Evolutionary conservation across 2,113 vertebrate species (phyloP), one percentile per base, ranked within the genome.

Genomic region (Esox niger): DNA sequence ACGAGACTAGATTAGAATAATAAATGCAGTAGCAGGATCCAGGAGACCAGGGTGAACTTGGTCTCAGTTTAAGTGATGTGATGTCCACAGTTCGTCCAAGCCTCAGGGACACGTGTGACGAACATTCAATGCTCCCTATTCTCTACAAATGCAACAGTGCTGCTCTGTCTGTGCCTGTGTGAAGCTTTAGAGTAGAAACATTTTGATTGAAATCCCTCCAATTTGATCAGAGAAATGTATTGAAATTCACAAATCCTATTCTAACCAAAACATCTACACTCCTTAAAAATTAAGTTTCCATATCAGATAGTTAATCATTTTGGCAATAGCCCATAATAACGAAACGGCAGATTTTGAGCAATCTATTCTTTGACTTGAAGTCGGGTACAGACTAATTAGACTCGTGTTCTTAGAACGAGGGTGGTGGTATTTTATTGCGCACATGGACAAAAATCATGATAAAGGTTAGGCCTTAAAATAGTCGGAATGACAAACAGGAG

Each of bases 61-160:
- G 38, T 43, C 15, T 43, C 38, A 43, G 38, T 43, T 15, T 17
- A 60, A 64, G 33, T 23, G 30, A 54, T 35, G 49, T 52, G 49
- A 52, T 38, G 62, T 54, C 23, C n/a, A 33, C 33, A 26, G 29
- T 62, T 26, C 29, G 49, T 29, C 43, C 20, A 35, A 59, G 58
- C 69, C 54, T 27, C 20, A 63, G 63, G 58, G 71, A 83, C 84
- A 83, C 82, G 77, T 85, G 82, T 73, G 72, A 47, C 62, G 72
- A 79, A 76, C 72, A 79, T 73, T 62, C 79, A 79, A 81, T 65
- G 71, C 68, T 67, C 59, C 66, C 11, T 30, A 67, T 80, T 80
- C 55, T 73, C 59, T 77, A 59, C 71, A 74, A 70, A 76, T 78
- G 77, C 81, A 88, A 85, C 80, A 87, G 82, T 80, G 80, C 80